phyloP scores from a whole-genome alignment of 92 coral and sea anemone genomes.

The Porites lobata region DNA sequence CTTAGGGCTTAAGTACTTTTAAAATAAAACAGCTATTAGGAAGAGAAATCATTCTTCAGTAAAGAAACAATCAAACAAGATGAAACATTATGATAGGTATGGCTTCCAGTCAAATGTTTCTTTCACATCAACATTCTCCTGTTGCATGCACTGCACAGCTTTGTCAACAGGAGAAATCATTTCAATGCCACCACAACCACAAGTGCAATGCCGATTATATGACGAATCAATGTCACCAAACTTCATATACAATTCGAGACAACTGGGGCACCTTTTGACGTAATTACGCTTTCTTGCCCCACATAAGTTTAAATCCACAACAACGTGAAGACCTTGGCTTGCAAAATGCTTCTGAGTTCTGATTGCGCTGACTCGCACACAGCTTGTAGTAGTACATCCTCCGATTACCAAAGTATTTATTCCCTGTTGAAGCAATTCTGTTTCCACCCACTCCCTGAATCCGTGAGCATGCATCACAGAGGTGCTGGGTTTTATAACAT shows the following conservation, averaged over 20 bases:
- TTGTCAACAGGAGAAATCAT: slow-evolving; percentile 58
- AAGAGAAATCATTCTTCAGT: no score
- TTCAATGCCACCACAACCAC: slow-evolving; percentile 27
- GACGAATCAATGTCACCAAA: slow-evolving; percentile 32
- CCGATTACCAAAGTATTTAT: slow-evolving; percentile 60
- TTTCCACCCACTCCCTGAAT: slow-evolving; percentile 50
- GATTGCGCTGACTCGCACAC: slow-evolving; percentile 63
- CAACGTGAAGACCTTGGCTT: slow-evolving; percentile 56
- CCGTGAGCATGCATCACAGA: slow-evolving; percentile 53
- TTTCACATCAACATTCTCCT: slow-evolving; percentile 47
- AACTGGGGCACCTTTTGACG: slow-evolving; percentile 45
- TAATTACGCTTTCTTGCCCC: slow-evolving; percentile 50
- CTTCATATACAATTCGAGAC: slow-evolving; percentile 39
- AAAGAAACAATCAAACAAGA: neutral
- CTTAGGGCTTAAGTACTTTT: no score
- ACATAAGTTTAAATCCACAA: slow-evolving; percentile 61
- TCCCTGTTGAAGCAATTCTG: slow-evolving; percentile 26
- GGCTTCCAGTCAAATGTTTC: slow-evolving; percentile 60
- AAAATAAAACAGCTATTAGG: no score
- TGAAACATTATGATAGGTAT: neutral
- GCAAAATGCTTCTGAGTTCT: slow-evolving; percentile 46
- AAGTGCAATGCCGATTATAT: slow-evolving; percentile 21
- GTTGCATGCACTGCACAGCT: slow-evolving; percentile 60
- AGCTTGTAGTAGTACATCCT: slow-evolving; percentile 66
- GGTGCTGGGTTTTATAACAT: slow-evolving; percentile 45